Percentiles rank a stretch among this genome's conserved stretches.
Conservation (phyloP, 2,888 invertebrate genomes). For the Eupelmus urozonus region DNA sequence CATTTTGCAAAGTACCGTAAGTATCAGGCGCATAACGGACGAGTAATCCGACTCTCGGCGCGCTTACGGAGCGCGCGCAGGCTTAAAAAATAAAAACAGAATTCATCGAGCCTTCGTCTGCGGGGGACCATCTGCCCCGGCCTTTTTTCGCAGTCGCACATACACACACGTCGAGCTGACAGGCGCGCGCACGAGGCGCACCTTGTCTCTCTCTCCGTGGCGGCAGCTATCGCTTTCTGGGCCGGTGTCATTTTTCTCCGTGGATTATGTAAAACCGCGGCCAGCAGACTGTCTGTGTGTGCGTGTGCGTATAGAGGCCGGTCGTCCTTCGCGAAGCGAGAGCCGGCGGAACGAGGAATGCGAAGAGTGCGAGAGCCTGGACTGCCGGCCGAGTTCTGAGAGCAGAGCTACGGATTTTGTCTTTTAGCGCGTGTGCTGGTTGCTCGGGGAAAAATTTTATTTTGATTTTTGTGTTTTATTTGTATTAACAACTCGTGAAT, state of each 20-base stretch:
- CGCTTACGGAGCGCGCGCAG: neutral
- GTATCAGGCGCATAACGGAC: slow-evolving; percentile 23
- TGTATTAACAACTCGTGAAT: no score
- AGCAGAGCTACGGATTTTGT: no score
- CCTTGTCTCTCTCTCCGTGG: neutral
- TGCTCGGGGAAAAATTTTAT: no score
- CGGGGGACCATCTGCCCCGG: neutral
- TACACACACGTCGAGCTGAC: neutral
- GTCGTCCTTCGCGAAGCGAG: slow-evolving; percentile 62
- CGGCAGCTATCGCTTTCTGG: slow-evolving; percentile 64
- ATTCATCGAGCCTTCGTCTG: neutral
- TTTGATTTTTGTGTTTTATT: no score
- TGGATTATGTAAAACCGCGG: slow-evolving; percentile 65
- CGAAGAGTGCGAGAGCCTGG: no score
- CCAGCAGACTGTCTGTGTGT: neutral
- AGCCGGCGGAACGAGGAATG: slow-evolving; percentile 60
- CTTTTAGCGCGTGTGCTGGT: no score
- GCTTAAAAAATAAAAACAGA: neutral
- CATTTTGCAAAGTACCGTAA: slow-evolving; percentile 36
- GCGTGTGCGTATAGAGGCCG: slow-evolving; percentile 11
- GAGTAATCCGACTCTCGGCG: neutral
- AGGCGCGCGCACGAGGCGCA: neutral
- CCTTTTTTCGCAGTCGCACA: neutral
- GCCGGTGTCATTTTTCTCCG: slow-evolving; percentile 66
- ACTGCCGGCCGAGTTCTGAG: no score